phyloP scores from a whole-genome alignment of 2,888 invertebrate species.

The Rhabditoides inermis region DNA sequence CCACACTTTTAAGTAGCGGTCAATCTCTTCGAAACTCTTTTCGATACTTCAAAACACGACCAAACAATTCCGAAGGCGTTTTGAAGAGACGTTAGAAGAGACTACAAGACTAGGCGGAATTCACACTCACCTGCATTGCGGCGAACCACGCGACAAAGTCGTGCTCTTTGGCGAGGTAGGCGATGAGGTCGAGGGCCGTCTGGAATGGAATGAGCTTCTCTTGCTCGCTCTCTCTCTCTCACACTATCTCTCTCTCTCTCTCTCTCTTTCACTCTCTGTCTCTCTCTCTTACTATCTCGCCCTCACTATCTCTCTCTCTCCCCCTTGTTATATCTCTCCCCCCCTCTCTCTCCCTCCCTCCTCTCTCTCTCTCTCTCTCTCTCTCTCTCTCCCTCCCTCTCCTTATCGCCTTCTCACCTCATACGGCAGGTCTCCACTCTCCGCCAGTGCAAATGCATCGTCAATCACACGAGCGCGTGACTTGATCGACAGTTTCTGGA shows the following conservation, averaged over 20 bases:
- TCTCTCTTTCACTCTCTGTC: background rate
- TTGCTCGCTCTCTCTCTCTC: background rate
- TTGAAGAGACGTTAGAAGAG: no score
- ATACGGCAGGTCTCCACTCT: constrained; percentile 19
- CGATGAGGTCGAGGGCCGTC: constrained; percentile 15
- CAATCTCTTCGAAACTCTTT: no score
- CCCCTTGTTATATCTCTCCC: background rate
- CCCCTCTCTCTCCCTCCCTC: no score
- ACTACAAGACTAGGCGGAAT: no score
- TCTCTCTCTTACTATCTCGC: no score
- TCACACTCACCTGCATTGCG: no score
- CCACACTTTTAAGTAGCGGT: no score
- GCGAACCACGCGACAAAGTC: no score
- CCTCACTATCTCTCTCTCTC: background rate
- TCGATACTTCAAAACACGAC: no score
- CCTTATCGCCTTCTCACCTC: background rate
- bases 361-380: background rate
- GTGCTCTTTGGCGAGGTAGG: constrained; percentile 20
- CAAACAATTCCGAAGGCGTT: no score
- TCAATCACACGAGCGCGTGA: constrained; percentile 26
- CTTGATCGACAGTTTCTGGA: constrained; percentile 14
- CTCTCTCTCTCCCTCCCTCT: background rate
- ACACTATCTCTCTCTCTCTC: background rate
- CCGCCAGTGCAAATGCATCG: constrained; percentile 26
- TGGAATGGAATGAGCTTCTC: no score